A percentile compares a stretch with the other conserved stretches of the same genome.
These are phyloP conservation scores for Phrynocephalus guinanensis DNA, from an alignment of 2,797 vertebrate species.

Conservation along the genomic window DNA sequence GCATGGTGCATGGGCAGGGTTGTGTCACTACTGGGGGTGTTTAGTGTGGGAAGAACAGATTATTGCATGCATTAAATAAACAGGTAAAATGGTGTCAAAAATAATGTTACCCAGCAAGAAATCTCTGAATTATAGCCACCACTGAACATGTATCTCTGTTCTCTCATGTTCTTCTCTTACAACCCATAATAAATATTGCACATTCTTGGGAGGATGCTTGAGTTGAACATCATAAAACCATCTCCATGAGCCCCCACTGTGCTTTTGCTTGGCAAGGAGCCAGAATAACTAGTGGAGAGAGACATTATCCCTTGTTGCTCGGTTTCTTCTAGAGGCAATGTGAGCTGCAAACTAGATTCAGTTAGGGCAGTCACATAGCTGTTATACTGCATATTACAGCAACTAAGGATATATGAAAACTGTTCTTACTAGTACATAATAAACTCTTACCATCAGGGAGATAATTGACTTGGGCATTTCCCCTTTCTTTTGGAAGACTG, in stretches of 20 bases:
- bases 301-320: background rate
- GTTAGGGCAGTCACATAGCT: background rate
- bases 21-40: background rate
- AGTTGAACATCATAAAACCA: constrained; percentile 22
- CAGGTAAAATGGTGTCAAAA: background rate
- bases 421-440: background rate
- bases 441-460: background rate
- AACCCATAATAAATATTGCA: constrained; percentile 37
- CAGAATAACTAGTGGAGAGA: background rate
- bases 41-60: constrained; percentile 46
- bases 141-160: constrained; percentile 35
- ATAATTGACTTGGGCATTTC: background rate
- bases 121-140: constrained; percentile 38
- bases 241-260: background rate
- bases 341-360: background rate
- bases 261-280: background rate
- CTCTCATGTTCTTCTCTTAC: constrained; percentile 25
- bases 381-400: background rate
- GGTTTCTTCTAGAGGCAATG: background rate
- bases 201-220: constrained; percentile 8
- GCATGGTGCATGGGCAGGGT: background rate
- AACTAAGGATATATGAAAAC: background rate
- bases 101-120: constrained; percentile 28
- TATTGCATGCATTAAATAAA: constrained; percentile 30
- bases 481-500: background rate